phyloP scores from a whole-genome alignment of 2,113 vertebrate species.

The Montifringilla adamsi region DNA sequence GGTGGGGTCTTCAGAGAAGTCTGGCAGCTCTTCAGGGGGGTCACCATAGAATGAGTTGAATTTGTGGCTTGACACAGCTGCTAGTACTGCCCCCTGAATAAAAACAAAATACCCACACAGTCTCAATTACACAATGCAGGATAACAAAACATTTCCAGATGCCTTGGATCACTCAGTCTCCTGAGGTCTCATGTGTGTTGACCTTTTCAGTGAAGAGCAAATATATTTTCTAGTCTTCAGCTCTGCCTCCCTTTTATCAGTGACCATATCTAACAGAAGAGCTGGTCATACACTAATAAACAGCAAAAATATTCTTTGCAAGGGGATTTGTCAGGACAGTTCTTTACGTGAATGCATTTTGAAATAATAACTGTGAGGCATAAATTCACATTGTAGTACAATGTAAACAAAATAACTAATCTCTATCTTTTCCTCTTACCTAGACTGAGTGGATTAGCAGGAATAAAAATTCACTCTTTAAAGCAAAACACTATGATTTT shows the following conservation, averaged over 20 bases:
- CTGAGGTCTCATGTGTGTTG: background rate
- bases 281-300: background rate
- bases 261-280: background rate
- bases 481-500: background rate
- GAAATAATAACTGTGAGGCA: background rate
- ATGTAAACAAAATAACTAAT: background rate
- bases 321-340: background rate
- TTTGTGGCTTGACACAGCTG: conserved; percentile 98
- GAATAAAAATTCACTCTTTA: background rate
- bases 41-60: conserved; percentile 97
- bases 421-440: background rate
- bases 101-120: conserved; percentile 29
- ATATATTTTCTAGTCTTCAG: background rate
- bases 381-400: background rate
- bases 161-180: background rate
- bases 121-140: conserved; percentile 13
- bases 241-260: background rate
- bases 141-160: background rate
- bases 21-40: conserved; percentile 93
- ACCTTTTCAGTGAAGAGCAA: background rate
- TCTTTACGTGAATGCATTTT: background rate
- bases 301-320: background rate
- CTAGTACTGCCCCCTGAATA: conserved; percentile 91
- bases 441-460: background rate
- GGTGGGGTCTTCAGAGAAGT: conserved; percentile 94